Conservation (phyloP, 2,888 invertebrate species). For the Heliconius sara region DNA sequence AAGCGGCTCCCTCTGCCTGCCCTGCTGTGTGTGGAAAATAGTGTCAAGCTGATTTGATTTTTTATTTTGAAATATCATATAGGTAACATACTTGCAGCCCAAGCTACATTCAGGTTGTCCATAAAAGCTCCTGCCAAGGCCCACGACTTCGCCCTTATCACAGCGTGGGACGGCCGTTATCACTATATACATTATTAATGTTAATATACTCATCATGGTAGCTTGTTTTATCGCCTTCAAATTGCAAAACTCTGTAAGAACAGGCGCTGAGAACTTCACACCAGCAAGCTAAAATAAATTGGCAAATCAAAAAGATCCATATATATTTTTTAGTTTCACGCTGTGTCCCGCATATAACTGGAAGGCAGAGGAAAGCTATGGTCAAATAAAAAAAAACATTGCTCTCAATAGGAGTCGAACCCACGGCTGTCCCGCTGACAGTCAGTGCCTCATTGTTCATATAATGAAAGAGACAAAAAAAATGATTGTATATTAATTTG, state of each 20-base stretch:
- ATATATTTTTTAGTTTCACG: not conserved
- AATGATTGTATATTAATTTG: no score
- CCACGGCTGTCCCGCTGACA: no score
- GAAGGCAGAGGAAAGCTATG: not conserved
- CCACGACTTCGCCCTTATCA: constrained; percentile 47
- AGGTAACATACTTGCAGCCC: constrained; percentile 51
- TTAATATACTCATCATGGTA: constrained; percentile 41
- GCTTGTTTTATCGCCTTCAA: constrained; percentile 41
- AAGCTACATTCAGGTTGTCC: constrained; percentile 50
- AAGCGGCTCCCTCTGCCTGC: not conserved
- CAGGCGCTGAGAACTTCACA: constrained; percentile 47
- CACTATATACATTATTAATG: constrained; percentile 38
- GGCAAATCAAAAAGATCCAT: not conserved
- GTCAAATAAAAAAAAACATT: no score
- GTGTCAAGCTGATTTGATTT: not conserved
- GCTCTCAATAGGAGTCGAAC: no score
- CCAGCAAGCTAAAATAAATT: constrained; percentile 48
- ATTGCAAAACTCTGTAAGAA: constrained; percentile 43
- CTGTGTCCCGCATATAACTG: not conserved
- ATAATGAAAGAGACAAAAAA: no score
- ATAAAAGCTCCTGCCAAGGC: constrained; percentile 42
- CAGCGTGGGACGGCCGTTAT: constrained; percentile 43
- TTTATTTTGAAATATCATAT: not conserved
- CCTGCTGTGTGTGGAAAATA: not conserved
- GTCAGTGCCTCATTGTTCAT: no score